Evolutionary conservation across 2,888 invertebrate species (phyloP).

Genomic region (Euproctis similis): DNA sequence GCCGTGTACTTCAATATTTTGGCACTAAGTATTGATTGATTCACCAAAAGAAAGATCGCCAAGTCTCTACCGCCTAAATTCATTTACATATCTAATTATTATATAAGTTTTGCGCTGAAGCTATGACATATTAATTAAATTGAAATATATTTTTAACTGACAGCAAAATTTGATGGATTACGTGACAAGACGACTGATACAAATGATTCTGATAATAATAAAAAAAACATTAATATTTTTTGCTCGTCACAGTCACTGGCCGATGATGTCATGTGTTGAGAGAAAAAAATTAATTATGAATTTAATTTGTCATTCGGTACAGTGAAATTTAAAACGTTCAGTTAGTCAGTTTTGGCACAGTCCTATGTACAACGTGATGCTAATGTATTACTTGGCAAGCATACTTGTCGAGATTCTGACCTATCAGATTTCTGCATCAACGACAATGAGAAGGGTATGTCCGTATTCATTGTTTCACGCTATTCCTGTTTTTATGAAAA

Average conservation of each 20-base stretch:
- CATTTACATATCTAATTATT: conserved; percentile 28
- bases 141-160: conserved; percentile 28
- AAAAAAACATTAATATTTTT: conserved; percentile 17
- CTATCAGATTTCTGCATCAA: conserved; percentile 57
- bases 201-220: conserved; percentile 12
- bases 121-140: conserved; percentile 17
- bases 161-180: conserved; percentile 32
- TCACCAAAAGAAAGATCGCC: too few relatives aligned
- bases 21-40: too few relatives aligned
- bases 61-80: too few relatives aligned
- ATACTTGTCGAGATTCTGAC: conserved; percentile 33
- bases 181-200: conserved; percentile 19
- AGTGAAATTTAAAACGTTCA: conserved; percentile 25
- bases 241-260: conserved; percentile 9
- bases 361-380: conserved; percentile 58
- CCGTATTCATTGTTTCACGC: conserved; percentile 35
- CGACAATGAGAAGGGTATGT: conserved; percentile 34
- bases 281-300: conserved; percentile 19
- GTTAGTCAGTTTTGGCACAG: conserved; percentile 45
- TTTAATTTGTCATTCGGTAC: conserved; percentile 32
- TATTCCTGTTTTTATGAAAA: conserved; percentile 33
- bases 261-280: conserved; percentile 17
- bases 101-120: conserved; percentile 21
- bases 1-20: too few relatives aligned
- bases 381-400: conserved; percentile 71